These are phyloP conservation scores for Mechanitis mazaeus DNA, from an alignment of 2,888 invertebrate genomes.

Conservation along the genomic window DNA sequence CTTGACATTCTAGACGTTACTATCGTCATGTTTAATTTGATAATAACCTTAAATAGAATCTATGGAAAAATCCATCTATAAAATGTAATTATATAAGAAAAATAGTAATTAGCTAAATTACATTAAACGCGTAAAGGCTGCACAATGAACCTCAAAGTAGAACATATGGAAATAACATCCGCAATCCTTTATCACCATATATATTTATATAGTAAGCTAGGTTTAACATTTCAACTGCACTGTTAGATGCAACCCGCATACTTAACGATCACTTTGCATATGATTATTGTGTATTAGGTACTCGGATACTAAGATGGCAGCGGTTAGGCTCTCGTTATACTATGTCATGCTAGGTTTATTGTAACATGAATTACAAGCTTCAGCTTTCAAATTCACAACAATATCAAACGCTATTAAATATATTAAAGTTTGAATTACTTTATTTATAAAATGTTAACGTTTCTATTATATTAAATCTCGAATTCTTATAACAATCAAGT, in stretches of 20 bases:
- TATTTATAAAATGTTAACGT: no score
- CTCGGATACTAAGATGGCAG: constrained; percentile 28
- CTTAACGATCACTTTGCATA: constrained; percentile 43
- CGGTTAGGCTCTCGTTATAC: constrained; percentile 25
- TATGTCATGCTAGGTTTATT: constrained; percentile 21
- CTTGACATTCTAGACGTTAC: neutral
- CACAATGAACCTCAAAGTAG: constrained; percentile 23
- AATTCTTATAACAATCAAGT: constrained; percentile 11
- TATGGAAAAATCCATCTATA: no score
- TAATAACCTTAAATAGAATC: neutral
- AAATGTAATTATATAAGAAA: no score
- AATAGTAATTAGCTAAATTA: neutral
- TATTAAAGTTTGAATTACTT: no score
- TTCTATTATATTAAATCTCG: neutral
- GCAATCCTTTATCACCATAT: constrained; percentile 28
- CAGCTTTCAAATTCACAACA: neutral
- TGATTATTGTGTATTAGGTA: constrained; percentile 35
- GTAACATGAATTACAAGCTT: constrained; percentile 1
- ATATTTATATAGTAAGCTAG: constrained; percentile 28
- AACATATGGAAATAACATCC: constrained; percentile 27
- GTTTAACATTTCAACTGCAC: constrained; percentile 34
- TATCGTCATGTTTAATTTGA: neutral
- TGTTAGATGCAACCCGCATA: constrained; percentile 39
- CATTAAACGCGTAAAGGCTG: neutral
- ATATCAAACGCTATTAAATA: neutral